These are phyloP conservation scores for Catocala sponsa DNA, from an alignment of 2,888 invertebrate species.

Conservation along the genomic window DNA sequence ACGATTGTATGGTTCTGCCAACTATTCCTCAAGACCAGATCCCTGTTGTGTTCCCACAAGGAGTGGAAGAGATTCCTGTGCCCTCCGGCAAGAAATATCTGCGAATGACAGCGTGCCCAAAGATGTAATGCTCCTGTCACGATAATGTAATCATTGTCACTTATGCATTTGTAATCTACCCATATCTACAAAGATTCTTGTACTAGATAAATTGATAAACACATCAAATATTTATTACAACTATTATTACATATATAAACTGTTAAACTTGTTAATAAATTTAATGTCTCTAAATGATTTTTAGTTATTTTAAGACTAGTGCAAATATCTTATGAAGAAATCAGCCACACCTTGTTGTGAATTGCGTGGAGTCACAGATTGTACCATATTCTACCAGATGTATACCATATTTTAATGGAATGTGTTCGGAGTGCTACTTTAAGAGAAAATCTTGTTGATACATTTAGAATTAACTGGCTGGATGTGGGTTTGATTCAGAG, in stretches of 20 bases:
- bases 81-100: slow-evolving; percentile 96
- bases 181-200: slow-evolving; percentile 11
- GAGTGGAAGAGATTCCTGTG: slow-evolving; percentile 90
- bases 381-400: too few species aligned
- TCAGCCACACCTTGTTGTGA: too few species aligned
- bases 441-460: too few species aligned
- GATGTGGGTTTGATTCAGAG: too few species aligned
- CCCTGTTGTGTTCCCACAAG: slow-evolving; percentile 90
- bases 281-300: not conserved
- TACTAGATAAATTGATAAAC: not conserved
- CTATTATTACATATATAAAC: not conserved
- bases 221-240: too few species aligned
- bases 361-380: too few species aligned
- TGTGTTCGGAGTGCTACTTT: too few species aligned
- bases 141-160: too few species aligned
- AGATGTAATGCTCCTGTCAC: slow-evolving; percentile 41
- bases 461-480: too few species aligned
- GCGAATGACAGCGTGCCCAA: slow-evolving; percentile 90
- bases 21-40: slow-evolving; percentile 92
- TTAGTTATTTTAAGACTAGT: not conserved
- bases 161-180: not conserved
- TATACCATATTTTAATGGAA: too few species aligned
- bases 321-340: too few species aligned
- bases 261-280: not conserved
- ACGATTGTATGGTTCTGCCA: slow-evolving; percentile 96